Evolutionary conservation across 2,797 vertebrate genomes (phyloP), one percentile per base, ranked within the genome.

Genomic region (Rhynchonycteris naso): DNA sequence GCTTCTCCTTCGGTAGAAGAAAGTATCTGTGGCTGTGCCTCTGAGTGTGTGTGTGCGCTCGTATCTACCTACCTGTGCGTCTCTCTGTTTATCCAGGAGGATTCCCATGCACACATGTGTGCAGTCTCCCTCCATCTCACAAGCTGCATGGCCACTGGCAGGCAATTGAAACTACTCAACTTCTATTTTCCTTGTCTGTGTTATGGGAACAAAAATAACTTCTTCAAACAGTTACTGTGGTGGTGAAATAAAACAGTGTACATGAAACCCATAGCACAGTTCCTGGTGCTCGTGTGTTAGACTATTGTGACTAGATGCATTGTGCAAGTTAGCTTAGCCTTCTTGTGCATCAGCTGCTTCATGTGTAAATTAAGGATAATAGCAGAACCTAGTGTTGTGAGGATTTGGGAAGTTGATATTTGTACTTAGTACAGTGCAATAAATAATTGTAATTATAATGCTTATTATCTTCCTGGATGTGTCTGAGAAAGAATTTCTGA

Each of bases 121-220:
- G 30, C 35, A 30, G 10, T 54, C 10, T 33, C 28, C 52, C 15
- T 96, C 76, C 22, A 13, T 54, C 16, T 66, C 18, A 24, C 18
- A 43, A 66, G 30, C 54, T 85, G 7, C 43, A 50, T 76, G 92
- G 24, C 4, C 21, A 43, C 24, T 47, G 24, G 28, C 22, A 63
- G 43, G 43, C 35, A 26, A 82, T 3, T 13, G 58, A 66, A 93
- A 50, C 18, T 30, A 84, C 24, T 26, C 2, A 15, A 5, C 15
- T 7, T 93, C 52, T n/a, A 63, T 38, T 68, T 75, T 94, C 54
- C 69, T 81, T 82, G 65, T 85, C 78, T 86, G 54, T 86, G 33
- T 43, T 76, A 79, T 61, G 76, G 78, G n/a, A 79, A 50, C 59
- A 69, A 80, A 6, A 58, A 47, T 43, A 71, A 84, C 26, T 22